These are phyloP conservation scores for Xiphophorus maculatus DNA, from an alignment of 2,113 vertebrate species.

Conservation along the genomic window DNA sequence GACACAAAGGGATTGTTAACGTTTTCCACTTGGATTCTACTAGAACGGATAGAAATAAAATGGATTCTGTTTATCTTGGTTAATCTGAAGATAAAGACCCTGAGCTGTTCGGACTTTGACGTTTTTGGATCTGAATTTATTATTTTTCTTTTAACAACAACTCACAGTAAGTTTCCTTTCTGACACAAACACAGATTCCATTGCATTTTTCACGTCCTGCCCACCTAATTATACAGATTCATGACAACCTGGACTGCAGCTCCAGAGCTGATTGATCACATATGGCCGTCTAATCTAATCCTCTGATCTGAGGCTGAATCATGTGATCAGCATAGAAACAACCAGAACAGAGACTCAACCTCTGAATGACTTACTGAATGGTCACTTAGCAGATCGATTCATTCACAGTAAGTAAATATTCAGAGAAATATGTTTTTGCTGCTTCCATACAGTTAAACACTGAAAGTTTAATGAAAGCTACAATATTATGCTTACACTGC, in stretches of 20 bases:
- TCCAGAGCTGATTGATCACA: conserved; percentile 31
- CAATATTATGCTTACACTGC: neutral
- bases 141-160: neutral
- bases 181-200: no score
- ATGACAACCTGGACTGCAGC: neutral
- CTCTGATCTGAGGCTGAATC: neutral
- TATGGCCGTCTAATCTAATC: conserved; percentile 49
- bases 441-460: neutral
- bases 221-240: neutral
- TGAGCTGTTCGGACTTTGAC: neutral
- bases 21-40: neutral
- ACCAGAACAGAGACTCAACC: neutral
- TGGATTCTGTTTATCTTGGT: neutral
- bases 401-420: neutral
- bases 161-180: neutral
- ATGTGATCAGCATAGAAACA: conserved; percentile 1
- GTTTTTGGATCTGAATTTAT: neutral
- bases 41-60: neutral
- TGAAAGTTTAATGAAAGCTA: neutral
- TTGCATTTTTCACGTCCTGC: neutral
- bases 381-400: neutral
- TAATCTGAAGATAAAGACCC: neutral
- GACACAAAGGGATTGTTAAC: neutral
- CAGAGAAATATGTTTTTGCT: neutral
- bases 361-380: neutral